Percentiles rank a stretch among this genome's conserved stretches.
Conservation (phyloP, 2,113 vertebrate species). For the Cavia aperea region DNA sequence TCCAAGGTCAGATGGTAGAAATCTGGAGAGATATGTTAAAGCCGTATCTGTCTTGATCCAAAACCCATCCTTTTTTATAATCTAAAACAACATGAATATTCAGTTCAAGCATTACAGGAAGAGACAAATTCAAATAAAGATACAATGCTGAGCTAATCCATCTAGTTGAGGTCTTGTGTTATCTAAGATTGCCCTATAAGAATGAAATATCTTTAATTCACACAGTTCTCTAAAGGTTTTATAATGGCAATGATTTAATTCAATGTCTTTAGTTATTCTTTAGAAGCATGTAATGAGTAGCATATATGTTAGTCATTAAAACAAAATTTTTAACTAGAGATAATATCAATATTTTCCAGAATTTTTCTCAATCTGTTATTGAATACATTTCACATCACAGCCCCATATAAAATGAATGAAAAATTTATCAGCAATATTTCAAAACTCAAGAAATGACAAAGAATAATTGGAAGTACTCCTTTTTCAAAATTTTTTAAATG, state of each 20-base stretch:
- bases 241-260: background rate
- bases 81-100: background rate
- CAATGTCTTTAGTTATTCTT: background rate
- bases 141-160: background rate
- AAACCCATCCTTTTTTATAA: background rate
- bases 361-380: conserved; percentile 19
- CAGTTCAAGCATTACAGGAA: background rate
- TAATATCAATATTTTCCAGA: background rate
- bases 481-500: background rate
- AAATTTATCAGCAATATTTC: conserved; percentile 31
- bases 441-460: conserved; percentile 20
- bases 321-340: conserved; percentile 20
- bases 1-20: background rate
- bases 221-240: background rate
- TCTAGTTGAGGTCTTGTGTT: background rate
- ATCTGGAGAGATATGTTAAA: background rate
- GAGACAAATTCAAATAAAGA: background rate
- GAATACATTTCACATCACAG: background rate
- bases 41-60: background rate
- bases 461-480: background rate
- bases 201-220: conserved; percentile 3
- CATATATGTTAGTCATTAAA: background rate
- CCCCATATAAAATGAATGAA: background rate
- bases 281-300: background rate
- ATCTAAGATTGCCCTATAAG: background rate